These are phyloP conservation scores for Presbytis comata DNA, from an alignment of 2,797 vertebrate genomes.

Conservation along the genomic window DNA sequence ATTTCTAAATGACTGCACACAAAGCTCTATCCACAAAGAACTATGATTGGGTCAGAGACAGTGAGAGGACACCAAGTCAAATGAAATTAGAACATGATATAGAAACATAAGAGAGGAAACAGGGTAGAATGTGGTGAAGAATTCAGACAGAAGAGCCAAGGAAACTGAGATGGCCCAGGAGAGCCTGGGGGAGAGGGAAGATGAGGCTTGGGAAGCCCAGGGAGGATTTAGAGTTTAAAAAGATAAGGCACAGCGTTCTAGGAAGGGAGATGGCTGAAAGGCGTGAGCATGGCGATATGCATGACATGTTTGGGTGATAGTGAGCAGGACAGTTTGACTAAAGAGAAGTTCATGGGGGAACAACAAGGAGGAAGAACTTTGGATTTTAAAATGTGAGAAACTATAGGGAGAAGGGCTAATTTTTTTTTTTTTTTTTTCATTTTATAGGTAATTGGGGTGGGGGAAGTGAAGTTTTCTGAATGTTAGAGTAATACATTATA, in stretches of 20 bases:
- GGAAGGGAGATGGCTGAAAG: neutral
- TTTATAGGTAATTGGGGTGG: neutral
- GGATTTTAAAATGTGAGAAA: neutral
- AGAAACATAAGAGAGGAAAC: neutral
- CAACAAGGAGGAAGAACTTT: neutral
- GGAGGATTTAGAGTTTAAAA: neutral
- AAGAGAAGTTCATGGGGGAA: neutral
- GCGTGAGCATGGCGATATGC: rapidly evolving
- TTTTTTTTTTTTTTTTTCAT: neutral
- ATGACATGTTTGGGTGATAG: neutral
- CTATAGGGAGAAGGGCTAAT: too few relatives aligned
- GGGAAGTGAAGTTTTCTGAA: neutral
- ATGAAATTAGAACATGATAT: neutral
- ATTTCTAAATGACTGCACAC: neutral
- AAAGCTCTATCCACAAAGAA: neutral
- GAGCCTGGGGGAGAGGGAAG: neutral
- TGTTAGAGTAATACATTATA: neutral
- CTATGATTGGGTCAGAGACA: too few relatives aligned
- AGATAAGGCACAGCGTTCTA: neutral
- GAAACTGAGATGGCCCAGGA: too few relatives aligned
- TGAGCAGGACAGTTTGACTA: neutral
- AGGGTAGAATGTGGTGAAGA: neutral
- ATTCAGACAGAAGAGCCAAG: neutral
- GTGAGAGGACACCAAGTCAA: neutral
- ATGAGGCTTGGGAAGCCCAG: too few relatives aligned